phyloP scores from a whole-genome alignment of 1,140 invertebrate genomes.

The Bombus turneri region DNA sequence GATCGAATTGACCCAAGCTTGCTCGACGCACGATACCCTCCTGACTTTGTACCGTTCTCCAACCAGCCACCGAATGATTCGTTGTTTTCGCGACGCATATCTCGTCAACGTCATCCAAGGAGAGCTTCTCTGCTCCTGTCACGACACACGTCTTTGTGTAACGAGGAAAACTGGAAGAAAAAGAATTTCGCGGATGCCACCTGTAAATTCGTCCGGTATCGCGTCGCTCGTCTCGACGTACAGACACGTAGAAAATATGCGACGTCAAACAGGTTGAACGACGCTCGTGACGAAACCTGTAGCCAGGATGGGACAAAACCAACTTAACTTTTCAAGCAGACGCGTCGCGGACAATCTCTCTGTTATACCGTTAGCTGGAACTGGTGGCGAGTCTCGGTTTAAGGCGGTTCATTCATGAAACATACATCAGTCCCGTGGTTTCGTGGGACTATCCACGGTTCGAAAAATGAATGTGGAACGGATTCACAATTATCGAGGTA shows the following conservation, averaged over 20 bases:
- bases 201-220: background rate
- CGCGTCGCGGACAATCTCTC: background rate
- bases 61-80: slow-evolving; percentile 18
- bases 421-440: background rate
- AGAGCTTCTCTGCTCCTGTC: background rate
- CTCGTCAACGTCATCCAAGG: background rate
- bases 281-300: background rate
- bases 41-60: slow-evolving; percentile 56
- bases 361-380: background rate
- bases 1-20: slow-evolving; percentile 63
- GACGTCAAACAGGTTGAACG: background rate
- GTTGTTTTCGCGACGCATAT: background rate
- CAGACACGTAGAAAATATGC: background rate
- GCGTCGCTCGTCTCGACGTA: background rate
- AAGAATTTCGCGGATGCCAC: background rate
- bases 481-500: slow-evolving; percentile 53
- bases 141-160: background rate
- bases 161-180: background rate
- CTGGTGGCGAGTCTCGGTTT: background rate
- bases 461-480: slow-evolving; percentile 31
- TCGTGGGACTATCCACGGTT: slow-evolving; percentile 16
- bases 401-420: background rate
- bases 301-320: background rate
- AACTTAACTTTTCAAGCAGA: background rate
- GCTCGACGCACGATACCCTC: slow-evolving; percentile 43